Evolutionary conservation across 2,888 invertebrate genomes (phyloP).

Genomic region (Electrophaes corylata): DNA sequence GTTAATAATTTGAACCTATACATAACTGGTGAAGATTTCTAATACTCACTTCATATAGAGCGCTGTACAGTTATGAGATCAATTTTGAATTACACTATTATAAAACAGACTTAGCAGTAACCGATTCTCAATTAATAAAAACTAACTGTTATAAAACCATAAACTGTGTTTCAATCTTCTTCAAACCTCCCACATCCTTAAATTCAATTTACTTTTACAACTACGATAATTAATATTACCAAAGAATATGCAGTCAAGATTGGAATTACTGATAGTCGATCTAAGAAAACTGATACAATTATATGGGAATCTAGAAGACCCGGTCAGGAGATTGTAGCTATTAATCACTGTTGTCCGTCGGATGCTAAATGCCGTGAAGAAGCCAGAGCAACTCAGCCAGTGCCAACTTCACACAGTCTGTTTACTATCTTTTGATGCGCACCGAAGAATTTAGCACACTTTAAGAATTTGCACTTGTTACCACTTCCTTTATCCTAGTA

Average conservation of each 20-base stretch:
- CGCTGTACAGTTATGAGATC: neutral
- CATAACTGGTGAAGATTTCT: neutral
- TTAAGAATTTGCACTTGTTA: constrained; percentile 32
- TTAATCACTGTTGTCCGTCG: constrained; percentile 62
- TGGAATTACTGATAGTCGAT: constrained; percentile 52
- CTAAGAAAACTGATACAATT: constrained; percentile 69
- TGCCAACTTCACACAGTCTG: constrained; percentile 5
- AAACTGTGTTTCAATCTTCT: constrained; percentile 26
- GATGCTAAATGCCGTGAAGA: constrained; percentile 38
- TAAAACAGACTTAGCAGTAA: constrained; percentile 5
- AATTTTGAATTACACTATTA: neutral
- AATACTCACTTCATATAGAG: neutral
- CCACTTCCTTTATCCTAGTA: constrained; percentile 27
- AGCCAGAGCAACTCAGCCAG: constrained; percentile 20
- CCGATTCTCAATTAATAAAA: constrained; percentile 9
- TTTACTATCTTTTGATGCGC: constrained; percentile 35
- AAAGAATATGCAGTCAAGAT: constrained; percentile 53
- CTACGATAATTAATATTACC: constrained; percentile 48
- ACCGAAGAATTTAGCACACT: constrained; percentile 30
- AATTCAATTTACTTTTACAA: constrained; percentile 43
- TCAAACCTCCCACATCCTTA: constrained; percentile 34
- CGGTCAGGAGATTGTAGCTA: constrained; percentile 65
- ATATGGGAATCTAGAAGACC: constrained; percentile 69
- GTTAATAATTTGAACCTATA: neutral
- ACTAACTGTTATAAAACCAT: constrained; percentile 20